A percentile compares a stretch with the other conserved stretches of the same genome.
Conservation (phyloP, 1,140 invertebrate genomes). For the Trichoplusia ni region DNA sequence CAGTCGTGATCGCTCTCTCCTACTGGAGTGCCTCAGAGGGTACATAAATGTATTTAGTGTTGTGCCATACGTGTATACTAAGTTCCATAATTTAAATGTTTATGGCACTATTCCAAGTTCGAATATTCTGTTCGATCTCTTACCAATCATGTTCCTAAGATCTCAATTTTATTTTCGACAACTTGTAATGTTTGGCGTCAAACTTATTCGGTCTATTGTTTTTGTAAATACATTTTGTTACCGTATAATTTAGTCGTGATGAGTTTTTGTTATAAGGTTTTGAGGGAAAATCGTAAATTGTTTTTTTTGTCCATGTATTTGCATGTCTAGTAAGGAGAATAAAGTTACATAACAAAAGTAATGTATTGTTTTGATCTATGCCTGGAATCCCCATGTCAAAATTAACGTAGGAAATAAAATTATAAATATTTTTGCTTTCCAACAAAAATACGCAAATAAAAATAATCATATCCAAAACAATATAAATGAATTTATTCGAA, state of each 20-base stretch:
- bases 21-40: constrained; percentile 67
- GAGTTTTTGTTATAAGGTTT: constrained; percentile 56
- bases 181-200: constrained; percentile 31
- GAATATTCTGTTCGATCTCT: constrained; percentile 47
- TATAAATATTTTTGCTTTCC: neutral
- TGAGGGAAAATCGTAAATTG: constrained; percentile 52
- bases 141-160: constrained; percentile 48
- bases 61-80: constrained; percentile 55
- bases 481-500: constrained; percentile 28
- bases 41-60: constrained; percentile 46
- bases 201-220: constrained; percentile 38
- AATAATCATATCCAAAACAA: constrained; percentile 24
- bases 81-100: constrained; percentile 35
- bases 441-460: constrained; percentile 1
- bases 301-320: constrained; percentile 73
- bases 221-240: constrained; percentile 60
- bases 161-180: constrained; percentile 35
- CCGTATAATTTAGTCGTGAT: constrained; percentile 53
- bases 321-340: constrained; percentile 77
- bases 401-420: neutral
- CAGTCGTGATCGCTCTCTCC: constrained; percentile 30
- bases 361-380: constrained; percentile 48
- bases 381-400: constrained; percentile 8
- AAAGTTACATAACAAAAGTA: constrained; percentile 71
- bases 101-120: constrained; percentile 38